phyloP scores from a whole-genome alignment of 1,140 invertebrate species.

The Drosophila melanogaster region Release_6_plus_ISO1_MT NC_004354.4:19493001-19493500 shows the following conservation, averaged over 20 bases:
- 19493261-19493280: conserved; percentile 20
- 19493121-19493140: conserved; percentile 98
- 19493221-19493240: conserved; percentile 95
- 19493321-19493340: conserved; percentile 5
- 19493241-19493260: neutral
- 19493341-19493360: neutral
- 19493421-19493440: neutral
- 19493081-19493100: conserved; percentile 91
- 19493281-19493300: conserved; percentile 40
- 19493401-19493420: neutral
- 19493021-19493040: neutral
- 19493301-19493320: conserved; percentile 26
- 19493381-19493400: neutral
- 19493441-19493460: neutral
- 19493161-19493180: conserved; percentile 90
- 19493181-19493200: conserved; percentile 98
- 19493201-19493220: conserved; percentile 97
- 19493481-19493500: conserved; percentile 2
- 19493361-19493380: too few relatives aligned
- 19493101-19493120: conserved; percentile 96
- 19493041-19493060: conserved; percentile 86
- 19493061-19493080: conserved; percentile 98
- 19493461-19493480: neutral
- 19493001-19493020: conserved; percentile 73
- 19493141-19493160: conserved; percentile 90